These are phyloP conservation scores for Columba livia DNA, from an alignment of 2,113 vertebrate species.

Conservation along the genomic window DNA sequence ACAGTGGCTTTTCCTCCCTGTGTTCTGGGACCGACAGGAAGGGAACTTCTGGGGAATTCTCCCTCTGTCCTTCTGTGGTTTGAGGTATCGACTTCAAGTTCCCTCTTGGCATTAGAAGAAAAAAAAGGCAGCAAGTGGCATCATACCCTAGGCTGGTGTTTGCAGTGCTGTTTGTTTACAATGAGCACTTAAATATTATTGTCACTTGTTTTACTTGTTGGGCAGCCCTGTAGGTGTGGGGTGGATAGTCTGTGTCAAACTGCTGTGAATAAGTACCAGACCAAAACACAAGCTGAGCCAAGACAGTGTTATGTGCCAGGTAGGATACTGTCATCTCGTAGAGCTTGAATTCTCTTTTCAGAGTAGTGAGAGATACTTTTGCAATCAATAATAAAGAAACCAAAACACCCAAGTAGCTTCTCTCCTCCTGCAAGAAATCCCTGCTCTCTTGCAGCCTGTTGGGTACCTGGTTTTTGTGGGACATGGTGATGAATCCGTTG, in stretches of 20 bases:
- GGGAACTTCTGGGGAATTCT: background rate
- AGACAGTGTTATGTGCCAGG: background rate
- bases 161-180: conserved; percentile 30
- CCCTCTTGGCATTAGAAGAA: background rate
- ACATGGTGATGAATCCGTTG: accelerated
- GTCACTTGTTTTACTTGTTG: conserved; percentile 34
- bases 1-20: background rate
- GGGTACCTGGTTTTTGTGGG: background rate
- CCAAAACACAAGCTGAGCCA: background rate
- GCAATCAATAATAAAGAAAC: background rate
- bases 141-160: background rate
- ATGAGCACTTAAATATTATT: background rate
- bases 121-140: background rate
- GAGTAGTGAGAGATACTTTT: background rate
- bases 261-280: background rate
- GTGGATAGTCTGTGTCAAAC: conserved; percentile 8
- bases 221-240: conserved; percentile 26
- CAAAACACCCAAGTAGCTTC: background rate
- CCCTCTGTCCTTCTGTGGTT: background rate
- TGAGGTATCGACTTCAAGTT: background rate
- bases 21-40: background rate
- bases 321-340: background rate
- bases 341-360: background rate
- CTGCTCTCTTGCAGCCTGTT: background rate
- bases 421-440: background rate